These are phyloP conservation scores for Corydoras sp. DNA, from an alignment of 2,113 vertebrate genomes.

Conservation along the genomic window DNA sequence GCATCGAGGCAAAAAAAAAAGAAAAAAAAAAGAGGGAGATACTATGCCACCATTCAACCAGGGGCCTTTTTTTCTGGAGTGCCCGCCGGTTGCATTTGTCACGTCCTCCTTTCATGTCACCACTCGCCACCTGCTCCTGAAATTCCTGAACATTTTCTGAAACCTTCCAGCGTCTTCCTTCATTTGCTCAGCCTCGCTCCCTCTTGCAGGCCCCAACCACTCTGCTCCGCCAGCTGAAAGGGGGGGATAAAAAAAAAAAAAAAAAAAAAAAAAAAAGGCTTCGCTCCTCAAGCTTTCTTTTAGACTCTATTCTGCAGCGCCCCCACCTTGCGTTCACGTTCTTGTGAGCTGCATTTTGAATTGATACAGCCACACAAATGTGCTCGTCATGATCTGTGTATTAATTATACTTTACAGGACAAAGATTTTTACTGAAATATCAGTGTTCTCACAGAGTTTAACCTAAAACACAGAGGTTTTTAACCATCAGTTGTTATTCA, in stretches of 20 bases:
- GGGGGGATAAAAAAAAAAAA: slow-evolving; percentile 27
- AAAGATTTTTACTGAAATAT: too few species aligned
- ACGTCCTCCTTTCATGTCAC: slow-evolving; percentile 67
- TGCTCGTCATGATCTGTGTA: slow-evolving; percentile 15
- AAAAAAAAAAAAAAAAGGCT: slow-evolving; percentile 51
- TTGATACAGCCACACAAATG: slow-evolving; percentile 29
- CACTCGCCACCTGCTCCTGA: slow-evolving; percentile 71
- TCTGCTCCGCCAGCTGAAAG: slow-evolving; percentile 44
- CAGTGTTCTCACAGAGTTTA: too few species aligned
- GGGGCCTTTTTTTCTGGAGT: slow-evolving; percentile 49
- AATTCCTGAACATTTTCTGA: slow-evolving; percentile 70
- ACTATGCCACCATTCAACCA: slow-evolving; percentile 54
- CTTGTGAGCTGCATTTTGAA: slow-evolving; percentile 52
- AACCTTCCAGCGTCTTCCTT: slow-evolving; percentile 47
- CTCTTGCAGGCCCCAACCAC: slow-evolving; percentile 43
- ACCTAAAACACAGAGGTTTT: too few species aligned
- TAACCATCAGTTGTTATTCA: too few species aligned
- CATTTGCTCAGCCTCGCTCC: slow-evolving; percentile 40
- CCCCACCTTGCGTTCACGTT: slow-evolving; percentile 46
- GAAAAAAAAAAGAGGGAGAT: slow-evolving; percentile 43
- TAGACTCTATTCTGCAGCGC: slow-evolving; percentile 33
- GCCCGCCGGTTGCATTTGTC: slow-evolving; percentile 65
- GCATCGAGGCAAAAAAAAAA: slow-evolving; percentile 20
- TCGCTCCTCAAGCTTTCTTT: slow-evolving; percentile 39
- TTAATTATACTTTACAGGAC: not conserved